phyloP scores from a whole-genome alignment of 2,797 vertebrate species.

The Alfaro cultratus region DNA sequence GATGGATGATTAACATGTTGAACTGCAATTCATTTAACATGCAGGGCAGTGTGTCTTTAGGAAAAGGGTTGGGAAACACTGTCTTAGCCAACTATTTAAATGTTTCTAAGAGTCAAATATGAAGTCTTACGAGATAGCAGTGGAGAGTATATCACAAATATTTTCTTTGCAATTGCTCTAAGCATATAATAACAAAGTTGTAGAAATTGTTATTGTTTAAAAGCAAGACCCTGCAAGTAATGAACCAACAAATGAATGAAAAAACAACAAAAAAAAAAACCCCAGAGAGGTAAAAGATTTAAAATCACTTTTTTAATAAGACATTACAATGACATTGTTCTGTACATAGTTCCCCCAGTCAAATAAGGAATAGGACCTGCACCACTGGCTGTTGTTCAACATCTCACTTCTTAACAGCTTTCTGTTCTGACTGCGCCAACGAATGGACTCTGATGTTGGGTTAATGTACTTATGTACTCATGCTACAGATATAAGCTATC shows the following conservation, averaged over 20 bases:
- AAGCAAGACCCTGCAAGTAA: not conserved
- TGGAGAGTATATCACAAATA: not conserved
- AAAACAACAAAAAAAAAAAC: slow-evolving; percentile 58
- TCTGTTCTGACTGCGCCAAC: slow-evolving; percentile 65
- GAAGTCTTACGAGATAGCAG: not conserved
- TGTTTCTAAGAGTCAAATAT: not conserved
- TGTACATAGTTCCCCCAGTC: slow-evolving; percentile 84
- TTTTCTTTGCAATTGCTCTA: not conserved
- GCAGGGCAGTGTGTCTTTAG: not conserved
- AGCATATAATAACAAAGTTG: not conserved
- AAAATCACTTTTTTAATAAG: slow-evolving; percentile 88
- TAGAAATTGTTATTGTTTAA: not conserved
- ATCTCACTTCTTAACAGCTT: slow-evolving; percentile 66
- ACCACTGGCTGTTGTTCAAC: slow-evolving; percentile 64
- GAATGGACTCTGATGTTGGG: slow-evolving; percentile 73
- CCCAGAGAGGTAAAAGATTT: slow-evolving; percentile 71
- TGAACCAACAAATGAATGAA: not conserved
- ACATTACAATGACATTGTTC: slow-evolving; percentile 86
- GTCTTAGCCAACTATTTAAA: not conserved
- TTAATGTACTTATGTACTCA: slow-evolving; percentile 80
- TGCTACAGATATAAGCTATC: slow-evolving; percentile 84
- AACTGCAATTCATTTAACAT: not conserved
- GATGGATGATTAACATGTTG: not conserved
- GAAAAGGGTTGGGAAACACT: not conserved
- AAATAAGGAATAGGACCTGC: slow-evolving; percentile 80